These are phyloP conservation scores for Hyla sarda DNA, from an alignment of 2,113 vertebrate genomes.

Conservation along the genomic window DNA sequence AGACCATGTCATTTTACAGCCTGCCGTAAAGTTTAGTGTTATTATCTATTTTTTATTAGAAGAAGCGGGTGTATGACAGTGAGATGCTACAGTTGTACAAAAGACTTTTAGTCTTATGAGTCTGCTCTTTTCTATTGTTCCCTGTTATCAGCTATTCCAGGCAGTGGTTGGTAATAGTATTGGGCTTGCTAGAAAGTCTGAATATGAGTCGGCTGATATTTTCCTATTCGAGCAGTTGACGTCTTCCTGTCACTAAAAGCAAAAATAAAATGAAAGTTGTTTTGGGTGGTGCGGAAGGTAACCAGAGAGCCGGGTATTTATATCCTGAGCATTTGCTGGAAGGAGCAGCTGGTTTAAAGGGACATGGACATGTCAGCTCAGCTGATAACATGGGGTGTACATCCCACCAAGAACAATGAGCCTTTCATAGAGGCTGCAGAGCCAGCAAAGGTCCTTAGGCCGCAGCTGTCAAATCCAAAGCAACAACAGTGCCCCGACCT, in stretches of 20 bases:
- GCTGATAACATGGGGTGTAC: slow-evolving; percentile 55
- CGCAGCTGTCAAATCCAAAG: slow-evolving; percentile 65
- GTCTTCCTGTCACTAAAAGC: not conserved
- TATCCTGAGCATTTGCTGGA: slow-evolving; percentile 65
- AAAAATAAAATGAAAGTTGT: slow-evolving; percentile 47
- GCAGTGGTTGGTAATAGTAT: not conserved
- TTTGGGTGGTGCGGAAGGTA: slow-evolving; percentile 61
- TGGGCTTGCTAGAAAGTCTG: not conserved
- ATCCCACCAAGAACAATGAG: slow-evolving; percentile 52
- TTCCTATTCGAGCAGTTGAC: slow-evolving; percentile 1
- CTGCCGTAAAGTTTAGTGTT: not conserved
- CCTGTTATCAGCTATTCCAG: not conserved
- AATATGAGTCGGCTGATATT: not conserved
- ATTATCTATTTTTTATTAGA: not conserved
- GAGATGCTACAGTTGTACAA: too few species aligned
- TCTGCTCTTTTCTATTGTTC: too few species aligned
- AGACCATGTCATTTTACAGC: not conserved
- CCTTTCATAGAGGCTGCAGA: not conserved
- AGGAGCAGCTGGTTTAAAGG: slow-evolving; percentile 64
- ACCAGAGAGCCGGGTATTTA: slow-evolving; percentile 52
- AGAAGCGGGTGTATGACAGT: not conserved
- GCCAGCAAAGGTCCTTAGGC: not conserved
- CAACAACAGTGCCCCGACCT: slow-evolving; percentile 42
- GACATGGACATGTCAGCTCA: slow-evolving; percentile 58
- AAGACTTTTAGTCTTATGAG: too few species aligned